Percentiles rank a stretch among this genome's conserved stretches.
Conservation (phyloP, 2,113 vertebrate species). For the Nothocercus julius region DNA sequence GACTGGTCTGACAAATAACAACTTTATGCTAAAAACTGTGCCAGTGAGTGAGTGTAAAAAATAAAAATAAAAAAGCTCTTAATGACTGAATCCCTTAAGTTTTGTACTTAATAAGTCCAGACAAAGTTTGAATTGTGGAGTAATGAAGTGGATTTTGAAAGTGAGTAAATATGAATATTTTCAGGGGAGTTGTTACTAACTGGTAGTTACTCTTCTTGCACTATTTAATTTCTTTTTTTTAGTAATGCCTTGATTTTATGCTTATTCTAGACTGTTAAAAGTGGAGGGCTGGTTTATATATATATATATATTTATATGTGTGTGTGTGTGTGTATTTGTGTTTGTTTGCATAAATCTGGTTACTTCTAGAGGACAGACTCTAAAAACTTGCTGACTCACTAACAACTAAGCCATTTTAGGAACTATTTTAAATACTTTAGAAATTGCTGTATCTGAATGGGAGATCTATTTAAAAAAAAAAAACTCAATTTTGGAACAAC, state of each 20-base stretch:
- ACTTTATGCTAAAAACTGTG: conserved; percentile 27
- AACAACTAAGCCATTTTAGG: neutral
- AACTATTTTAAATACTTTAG: neutral
- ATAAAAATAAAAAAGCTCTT: conserved; percentile 13
- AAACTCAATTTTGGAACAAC: neutral
- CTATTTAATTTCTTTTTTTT: neutral
- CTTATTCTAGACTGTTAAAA: neutral
- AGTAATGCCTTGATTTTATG: neutral
- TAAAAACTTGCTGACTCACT: conserved; percentile 37
- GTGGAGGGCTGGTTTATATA: rapidly evolving
- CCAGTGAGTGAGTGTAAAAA: neutral
- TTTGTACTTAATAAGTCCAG: neutral
- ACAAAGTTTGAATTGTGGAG: neutral
- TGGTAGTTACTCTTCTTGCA: neutral
- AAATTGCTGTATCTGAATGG: neutral
- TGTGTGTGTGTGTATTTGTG: neutral
- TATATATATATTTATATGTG: neutral
- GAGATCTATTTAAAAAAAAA: neutral
- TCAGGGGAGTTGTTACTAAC: neutral
- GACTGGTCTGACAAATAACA: conserved; percentile 32
- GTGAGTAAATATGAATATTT: neutral
- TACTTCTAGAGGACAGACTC: neutral
- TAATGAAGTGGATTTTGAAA: neutral
- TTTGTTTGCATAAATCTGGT: neutral
- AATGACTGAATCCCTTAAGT: neutral